phyloP scores from a whole-genome alignment of 2,888 invertebrate genomes.

The Mylabris sibirica region DNA sequence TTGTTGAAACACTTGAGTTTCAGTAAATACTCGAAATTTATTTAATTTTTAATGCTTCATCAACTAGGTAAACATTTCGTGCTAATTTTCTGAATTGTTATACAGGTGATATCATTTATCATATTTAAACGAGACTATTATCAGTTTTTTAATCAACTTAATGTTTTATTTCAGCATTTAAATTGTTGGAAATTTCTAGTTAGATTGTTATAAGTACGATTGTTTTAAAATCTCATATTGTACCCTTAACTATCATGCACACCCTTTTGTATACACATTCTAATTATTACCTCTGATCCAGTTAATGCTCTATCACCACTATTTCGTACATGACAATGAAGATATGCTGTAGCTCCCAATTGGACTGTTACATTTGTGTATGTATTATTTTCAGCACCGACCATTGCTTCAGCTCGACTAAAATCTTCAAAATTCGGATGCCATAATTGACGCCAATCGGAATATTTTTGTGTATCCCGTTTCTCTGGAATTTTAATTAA shows the following conservation, averaged over 20 bases:
- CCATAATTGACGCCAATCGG: constrained; percentile 73
- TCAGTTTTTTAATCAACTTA: not conserved
- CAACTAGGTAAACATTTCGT: not conserved
- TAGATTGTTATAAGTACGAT: not conserved
- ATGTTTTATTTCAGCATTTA: not conserved
- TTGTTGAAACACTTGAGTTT: too few species aligned
- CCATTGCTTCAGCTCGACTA: constrained; percentile 56
- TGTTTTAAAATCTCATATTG: not conserved
- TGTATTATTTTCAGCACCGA: constrained; percentile 74
- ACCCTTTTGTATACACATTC: not conserved
- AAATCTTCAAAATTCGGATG: constrained; percentile 66
- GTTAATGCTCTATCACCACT: constrained; percentile 72
- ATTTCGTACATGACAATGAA: constrained; percentile 81
- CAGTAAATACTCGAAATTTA: too few species aligned
- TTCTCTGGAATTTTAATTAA: constrained; percentile 49
- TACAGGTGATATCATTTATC: not conserved
- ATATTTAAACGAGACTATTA: not conserved
- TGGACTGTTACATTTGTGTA: constrained; percentile 79
- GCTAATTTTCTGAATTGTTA: not conserved
- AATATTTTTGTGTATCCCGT: constrained; percentile 55
- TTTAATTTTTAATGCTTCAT: not conserved
- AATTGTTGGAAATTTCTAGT: not conserved
- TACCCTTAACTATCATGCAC: not conserved
- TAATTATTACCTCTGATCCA: constrained; percentile 56
- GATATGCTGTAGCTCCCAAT: constrained; percentile 79